phyloP scores from a whole-genome alignment of 1,140 invertebrate genomes.

The Mactra quadrangularis region DNA sequence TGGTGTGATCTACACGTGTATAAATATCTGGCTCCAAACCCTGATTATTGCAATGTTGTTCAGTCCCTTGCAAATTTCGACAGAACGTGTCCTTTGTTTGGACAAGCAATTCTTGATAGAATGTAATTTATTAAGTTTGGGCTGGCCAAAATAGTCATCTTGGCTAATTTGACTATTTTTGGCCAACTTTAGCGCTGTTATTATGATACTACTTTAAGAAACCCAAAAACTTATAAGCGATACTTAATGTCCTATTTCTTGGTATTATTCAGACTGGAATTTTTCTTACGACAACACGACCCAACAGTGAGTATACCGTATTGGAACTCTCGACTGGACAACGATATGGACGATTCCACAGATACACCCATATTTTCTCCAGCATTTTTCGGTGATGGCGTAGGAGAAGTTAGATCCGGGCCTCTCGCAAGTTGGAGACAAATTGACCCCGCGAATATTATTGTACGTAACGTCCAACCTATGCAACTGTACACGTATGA shows the following conservation, averaged over 20 bases:
- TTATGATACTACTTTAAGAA: not conserved
- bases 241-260: not conserved
- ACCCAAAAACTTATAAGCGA: not conserved
- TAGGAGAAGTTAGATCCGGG: constrained; percentile 79
- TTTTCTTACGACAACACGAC: constrained; percentile 28
- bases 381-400: constrained; percentile 80
- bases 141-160: no score
- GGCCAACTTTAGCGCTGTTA: no score
- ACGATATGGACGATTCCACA: constrained; percentile 69
- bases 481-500: constrained; percentile 53
- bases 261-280: constrained; percentile 48
- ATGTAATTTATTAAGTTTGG: no score
- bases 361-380: constrained; percentile 79
- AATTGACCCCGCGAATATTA: constrained; percentile 4
- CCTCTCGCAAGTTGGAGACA: constrained; percentile 70
- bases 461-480: constrained; percentile 48
- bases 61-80: no score
- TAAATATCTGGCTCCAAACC: no score
- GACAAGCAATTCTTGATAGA: no score
- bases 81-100: no score
- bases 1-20: no score
- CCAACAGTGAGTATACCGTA: constrained; percentile 75
- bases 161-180: no score
- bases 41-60: no score
- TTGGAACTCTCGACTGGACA: constrained; percentile 79